These are phyloP conservation scores for Escarpia spicata DNA, from an alignment of 2,888 invertebrate species.

Conservation along the genomic window DNA sequence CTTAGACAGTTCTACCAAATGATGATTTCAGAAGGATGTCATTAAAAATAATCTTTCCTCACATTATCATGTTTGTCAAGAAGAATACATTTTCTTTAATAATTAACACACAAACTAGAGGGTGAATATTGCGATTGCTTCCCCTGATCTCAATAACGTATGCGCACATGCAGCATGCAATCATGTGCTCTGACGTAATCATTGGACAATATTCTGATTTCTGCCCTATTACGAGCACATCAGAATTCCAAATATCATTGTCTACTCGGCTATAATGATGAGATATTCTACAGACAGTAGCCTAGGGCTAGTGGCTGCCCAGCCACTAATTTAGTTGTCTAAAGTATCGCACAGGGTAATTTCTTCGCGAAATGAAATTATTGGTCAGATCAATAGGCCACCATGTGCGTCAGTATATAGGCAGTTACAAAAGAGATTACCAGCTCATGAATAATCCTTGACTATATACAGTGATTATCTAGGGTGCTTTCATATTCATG, in stretches of 20 bases:
- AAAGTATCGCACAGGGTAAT: conserved; percentile 5
- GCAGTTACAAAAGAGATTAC: conserved; percentile 10
- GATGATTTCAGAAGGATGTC: too few species aligned
- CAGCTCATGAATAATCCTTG: conserved; percentile 4
- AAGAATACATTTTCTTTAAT: not conserved
- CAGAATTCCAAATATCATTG: not conserved
- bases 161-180: not conserved
- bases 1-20: too few species aligned
- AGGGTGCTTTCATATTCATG: not conserved
- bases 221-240: not conserved
- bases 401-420: not conserved
- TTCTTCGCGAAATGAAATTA: not conserved
- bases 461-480: not conserved
- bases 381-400: not conserved
- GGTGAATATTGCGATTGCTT: not conserved
- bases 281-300: not conserved
- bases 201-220: not conserved
- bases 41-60: too few species aligned
- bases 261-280: not conserved
- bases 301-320: not conserved
- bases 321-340: not conserved
- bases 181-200: not conserved
- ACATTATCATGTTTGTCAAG: not conserved
- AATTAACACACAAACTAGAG: not conserved
- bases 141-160: not conserved